Conservation (phyloP, 2,888 invertebrate genomes). For the Papilio elwesi region DNA sequence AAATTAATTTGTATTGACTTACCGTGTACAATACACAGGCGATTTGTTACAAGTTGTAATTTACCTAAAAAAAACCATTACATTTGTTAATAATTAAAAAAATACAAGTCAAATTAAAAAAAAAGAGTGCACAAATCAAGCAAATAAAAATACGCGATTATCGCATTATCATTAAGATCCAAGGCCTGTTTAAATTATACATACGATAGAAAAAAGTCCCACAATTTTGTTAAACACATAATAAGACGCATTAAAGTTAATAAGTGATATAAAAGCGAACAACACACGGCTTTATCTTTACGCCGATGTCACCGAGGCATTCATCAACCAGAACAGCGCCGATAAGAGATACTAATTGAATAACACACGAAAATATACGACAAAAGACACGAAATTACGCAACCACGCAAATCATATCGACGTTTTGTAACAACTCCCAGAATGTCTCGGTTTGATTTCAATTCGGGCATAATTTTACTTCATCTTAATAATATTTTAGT, state of each 20-base stretch:
- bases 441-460: neutral
- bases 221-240: neutral
- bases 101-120: no score
- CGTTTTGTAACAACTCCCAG: neutral
- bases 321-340: constrained; percentile 40
- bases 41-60: no score
- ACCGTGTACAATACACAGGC: no score
- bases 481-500: no score
- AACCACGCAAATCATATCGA: constrained; percentile 8
- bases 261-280: constrained; percentile 15
- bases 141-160: no score
- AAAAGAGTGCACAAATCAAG: no score
- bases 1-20: no score
- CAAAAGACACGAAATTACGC: constrained; percentile 42
- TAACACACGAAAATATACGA: constrained; percentile 48
- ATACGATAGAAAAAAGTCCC: neutral
- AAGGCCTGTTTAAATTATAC: neutral
- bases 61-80: no score
- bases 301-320: constrained; percentile 15
- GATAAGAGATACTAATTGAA: constrained; percentile 54
- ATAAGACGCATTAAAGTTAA: constrained; percentile 18
- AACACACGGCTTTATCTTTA: constrained; percentile 5
- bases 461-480: constrained; percentile 22
- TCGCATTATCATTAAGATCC: no score
- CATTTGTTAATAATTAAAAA: no score